Evolutionary conservation across 1,140 invertebrate genomes (phyloP).

Genomic region (Orchesella cincta): DNA sequence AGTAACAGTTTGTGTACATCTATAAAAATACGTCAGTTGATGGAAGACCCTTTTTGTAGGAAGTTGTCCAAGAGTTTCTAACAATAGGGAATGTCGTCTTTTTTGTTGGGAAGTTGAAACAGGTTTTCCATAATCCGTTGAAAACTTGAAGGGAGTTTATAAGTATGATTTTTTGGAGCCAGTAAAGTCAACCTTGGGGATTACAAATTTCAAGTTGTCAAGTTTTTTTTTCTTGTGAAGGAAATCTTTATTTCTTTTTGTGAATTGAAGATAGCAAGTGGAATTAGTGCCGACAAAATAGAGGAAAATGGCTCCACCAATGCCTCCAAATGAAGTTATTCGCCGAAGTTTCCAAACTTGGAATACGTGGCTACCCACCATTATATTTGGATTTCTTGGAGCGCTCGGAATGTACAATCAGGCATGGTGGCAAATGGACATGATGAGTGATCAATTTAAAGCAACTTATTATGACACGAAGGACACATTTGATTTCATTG

Average conservation of each 20-base stretch:
- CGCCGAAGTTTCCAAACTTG: constrained; percentile 33
- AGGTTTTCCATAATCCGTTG: too few species aligned
- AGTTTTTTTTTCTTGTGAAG: background rate
- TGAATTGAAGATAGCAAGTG: background rate
- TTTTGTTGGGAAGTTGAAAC: background rate
- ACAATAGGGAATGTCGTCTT: background rate
- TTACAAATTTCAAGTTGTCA: background rate
- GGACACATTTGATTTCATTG: constrained; percentile 47
- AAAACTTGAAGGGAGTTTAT: background rate
- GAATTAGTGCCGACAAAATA: too few species aligned
- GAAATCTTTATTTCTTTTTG: background rate
- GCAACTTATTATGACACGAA: constrained; percentile 33
- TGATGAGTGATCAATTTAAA: constrained; percentile 38
- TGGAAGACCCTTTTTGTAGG: background rate
- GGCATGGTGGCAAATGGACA: constrained; percentile 39
- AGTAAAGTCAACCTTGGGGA: background rate
- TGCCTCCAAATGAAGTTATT: constrained; percentile 16
- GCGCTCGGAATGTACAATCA: constrained; percentile 25
- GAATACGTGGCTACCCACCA: constrained; percentile 29
- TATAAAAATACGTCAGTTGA: background rate
- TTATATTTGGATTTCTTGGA: constrained; percentile 39
- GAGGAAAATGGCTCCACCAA: constrained; percentile 12
- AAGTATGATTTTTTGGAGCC: background rate
- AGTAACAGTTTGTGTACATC: background rate
- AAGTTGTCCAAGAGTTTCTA: background rate